Base-by-base conservation (phyloP, 2,888 invertebrate genomes). In the Melolontha melolontha region DNA sequence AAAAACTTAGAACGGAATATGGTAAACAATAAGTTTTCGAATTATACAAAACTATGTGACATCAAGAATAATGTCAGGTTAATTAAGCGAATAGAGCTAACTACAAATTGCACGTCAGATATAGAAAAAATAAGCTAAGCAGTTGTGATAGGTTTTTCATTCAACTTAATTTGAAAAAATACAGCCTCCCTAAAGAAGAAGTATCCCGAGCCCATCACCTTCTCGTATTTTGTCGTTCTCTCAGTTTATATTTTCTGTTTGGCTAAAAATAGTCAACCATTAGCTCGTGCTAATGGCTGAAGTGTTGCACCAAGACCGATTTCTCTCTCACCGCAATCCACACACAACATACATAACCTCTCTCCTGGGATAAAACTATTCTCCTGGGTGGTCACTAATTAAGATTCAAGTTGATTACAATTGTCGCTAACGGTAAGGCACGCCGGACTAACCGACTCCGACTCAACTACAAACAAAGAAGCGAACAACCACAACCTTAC, bases 371-470 rank as follows among this genome's bases (percentile, higher is more conserved):
- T 80, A 79, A 80, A 81, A 79, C 81, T 80, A 80, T 80, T 77
- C 80, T 81, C 81, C 78, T 83, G 84, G 84, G 84, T 84, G 84
- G 84, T 80, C 83, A 73, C 83, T 84, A 84, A 84, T 84, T 84
- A 84, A 83, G 82, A 84, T 83, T 84, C 83, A 83, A 79, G 79
- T 80, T 83, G 84, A 84, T 83, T 83, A 79, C 83, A 83, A 83
- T 83, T 83, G 82, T 83, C 80, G 81, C 81, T 82, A 83, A 82
- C 82, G 82, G 83, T 83, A 83, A 78, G 83, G 81, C 81, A 83
- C 82, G 81, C 82, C 78, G 79, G 74, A 71, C 73, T 74, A 77
- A 77, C 59, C 29, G 59, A 59, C 59, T 59, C 44, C 59, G 47
- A 41, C 41, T 29, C 57, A 44, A 17, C 27, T 77, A 74, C 75